A percentile compares a stretch with the other conserved stretches of the same genome.
phyloP scores from a whole-genome alignment of 2,113 vertebrate genomes.

The Australoheros scitulus region DNA sequence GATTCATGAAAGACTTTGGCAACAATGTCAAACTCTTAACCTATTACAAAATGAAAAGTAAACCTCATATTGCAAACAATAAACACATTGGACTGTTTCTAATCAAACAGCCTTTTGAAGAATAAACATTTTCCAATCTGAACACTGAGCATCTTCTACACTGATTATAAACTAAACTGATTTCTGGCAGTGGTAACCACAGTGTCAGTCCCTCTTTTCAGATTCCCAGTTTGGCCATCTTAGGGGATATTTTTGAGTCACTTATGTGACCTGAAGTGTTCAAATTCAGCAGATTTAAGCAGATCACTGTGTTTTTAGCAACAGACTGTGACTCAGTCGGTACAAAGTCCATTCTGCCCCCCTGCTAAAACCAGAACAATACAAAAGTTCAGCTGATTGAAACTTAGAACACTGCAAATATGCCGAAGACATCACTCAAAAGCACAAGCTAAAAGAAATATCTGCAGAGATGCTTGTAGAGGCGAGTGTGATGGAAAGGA shows the following conservation, averaged over 20 bases:
- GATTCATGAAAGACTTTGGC: not conserved
- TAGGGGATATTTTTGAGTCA: not conserved
- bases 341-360: not conserved
- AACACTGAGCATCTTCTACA: not conserved
- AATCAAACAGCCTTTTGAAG: not conserved
- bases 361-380: not conserved
- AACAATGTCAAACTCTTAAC: not conserved
- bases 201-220: fast-evolving
- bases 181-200: fast-evolving
- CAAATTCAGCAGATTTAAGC: not conserved
- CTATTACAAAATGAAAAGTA: not conserved
- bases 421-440: not conserved
- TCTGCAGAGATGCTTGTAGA: not conserved
- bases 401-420: not conserved
- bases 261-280: not conserved
- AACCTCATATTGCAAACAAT: not conserved
- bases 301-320: not conserved
- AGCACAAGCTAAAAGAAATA: not conserved
- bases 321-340: not conserved
- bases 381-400: not conserved
- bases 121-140: not conserved
- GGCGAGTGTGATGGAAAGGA: not conserved
- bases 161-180: not conserved
- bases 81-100: not conserved
- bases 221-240: not conserved